Evolutionary conservation across 2,797 vertebrate species (phyloP).

Genomic region (Spinus olivaceus): DNA sequence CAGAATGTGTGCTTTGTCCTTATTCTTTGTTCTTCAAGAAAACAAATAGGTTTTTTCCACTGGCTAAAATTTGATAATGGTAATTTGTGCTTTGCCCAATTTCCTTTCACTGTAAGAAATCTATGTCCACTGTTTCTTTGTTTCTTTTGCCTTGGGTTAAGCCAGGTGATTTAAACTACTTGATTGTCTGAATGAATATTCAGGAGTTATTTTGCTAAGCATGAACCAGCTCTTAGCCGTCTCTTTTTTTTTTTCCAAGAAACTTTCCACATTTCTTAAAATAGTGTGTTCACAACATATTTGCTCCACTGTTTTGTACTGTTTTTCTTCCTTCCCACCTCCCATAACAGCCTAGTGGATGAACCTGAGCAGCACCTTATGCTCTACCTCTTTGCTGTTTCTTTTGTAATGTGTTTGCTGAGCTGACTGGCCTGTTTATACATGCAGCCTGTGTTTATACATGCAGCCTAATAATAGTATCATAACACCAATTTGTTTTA

Average conservation of each 20-base stretch:
- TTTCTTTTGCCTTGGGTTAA: background rate
- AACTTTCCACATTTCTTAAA: background rate
- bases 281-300: conserved; percentile 11
- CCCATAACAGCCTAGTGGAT: background rate
- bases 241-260: background rate
- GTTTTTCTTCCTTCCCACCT: conserved; percentile 32
- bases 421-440: conserved; percentile 66
- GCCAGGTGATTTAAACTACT: background rate
- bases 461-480: conserved; percentile 64
- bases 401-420: conserved; percentile 64
- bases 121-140: background rate
- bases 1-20: background rate
- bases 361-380: conserved; percentile 8
- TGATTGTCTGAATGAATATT: background rate
- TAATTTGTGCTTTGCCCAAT: background rate
- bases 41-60: background rate
- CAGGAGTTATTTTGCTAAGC: background rate
- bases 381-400: conserved; percentile 42
- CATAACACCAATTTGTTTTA: conserved; percentile 68
- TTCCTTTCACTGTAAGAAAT: background rate
- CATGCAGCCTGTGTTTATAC: conserved; percentile 61
- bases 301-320: background rate
- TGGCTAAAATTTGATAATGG: background rate
- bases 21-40: background rate
- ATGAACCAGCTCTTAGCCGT: background rate